Base-by-base conservation (phyloP, 30 jellyfish, hydroid and myxozoan species). In the Hydractinia symbiolongicarpus region DNA sequence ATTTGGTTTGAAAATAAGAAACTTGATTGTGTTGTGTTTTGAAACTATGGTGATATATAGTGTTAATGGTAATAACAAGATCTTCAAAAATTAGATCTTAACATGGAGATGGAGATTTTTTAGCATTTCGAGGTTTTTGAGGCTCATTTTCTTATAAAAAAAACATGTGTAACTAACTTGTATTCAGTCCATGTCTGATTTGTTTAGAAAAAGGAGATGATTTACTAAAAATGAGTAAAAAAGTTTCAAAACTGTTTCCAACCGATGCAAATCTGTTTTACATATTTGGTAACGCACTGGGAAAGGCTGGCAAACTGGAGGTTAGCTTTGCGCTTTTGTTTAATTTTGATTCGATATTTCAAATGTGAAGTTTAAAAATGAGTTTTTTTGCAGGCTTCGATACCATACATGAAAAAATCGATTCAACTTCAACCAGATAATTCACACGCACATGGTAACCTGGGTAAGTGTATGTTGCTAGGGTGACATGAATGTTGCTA, bases 391-490 rank as follows among this genome's bases (percentile, higher is more conserved):
- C 79, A 90, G 97, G 87, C 82, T 61, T 88, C 95, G 19, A 95
- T 84, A 64, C 50, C 72, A 30, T 72, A 68, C 61, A 76, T 77
- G 72, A 85, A 84, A 54, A 77, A 64, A 57, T 92, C 95, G 14
- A 56, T 90, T 54, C 84, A 82, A 72, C 60, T 90, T 62, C 50
- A 66, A 50, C 97, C 97, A 53, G 53, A 53, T 16, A 87, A 90
- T n/a, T 67, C 97, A n/a, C 49, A 82, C n/a, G 77, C 89, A 40
- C 30, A 73, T 53, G 97, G 97, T 44, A 90, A 81, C 61, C 86
- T 90, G 50, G 97, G 96, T 89, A 73, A 52, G 90, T 72, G 1
- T 16, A 50, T 52, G 4, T 40, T 62, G 77, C 79, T 67, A 5
- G 44, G 44, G 44, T 30, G 44, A 30, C 44, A 30, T 30, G 44